Evolutionary conservation across 2,888 invertebrate species (phyloP), one percentile per base, ranked within the genome.

Genomic region (Drosophila suboccidentalis): DNA sequence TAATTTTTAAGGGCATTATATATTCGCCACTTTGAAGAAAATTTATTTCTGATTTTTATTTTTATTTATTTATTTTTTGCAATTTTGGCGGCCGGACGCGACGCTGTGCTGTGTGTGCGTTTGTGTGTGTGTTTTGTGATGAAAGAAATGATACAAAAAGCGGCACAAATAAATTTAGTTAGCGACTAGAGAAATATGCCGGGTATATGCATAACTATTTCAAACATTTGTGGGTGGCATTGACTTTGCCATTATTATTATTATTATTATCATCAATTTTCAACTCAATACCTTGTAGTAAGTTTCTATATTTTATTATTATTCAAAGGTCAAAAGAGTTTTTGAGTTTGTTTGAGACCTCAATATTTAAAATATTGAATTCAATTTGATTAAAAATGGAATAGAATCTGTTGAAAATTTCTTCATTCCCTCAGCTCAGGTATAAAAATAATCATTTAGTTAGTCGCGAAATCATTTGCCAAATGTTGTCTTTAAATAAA

Each of bases 401-500:
- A 55, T 19, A 19, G 13, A 29, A 34, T 26, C 10, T 10, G 13
- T 29, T 38, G 19, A 43, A 46, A 22, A 39, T 19, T 53, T 71
- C 36, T 26, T 26, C 26, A 26, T 74, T 34, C 34, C 46, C 59
- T 59, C 22, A 13, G 55, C 53, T 51, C 50, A 19, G 43, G 76
- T 70, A 66, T 71, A 77, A 63, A 77, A 80, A 77, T 80, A 77
- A 64, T 66, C 71, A 70, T 62, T 75, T 70, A 65, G 58, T 75
- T 75, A 60, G 80, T 75, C 43, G 54, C 68, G 39, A 71, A 71
- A 80, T 76, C 80, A 67, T 62, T 87, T 70, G 84, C 78, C 84
- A 83, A 82, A 83, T 80, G 82, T 77, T 80, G 60, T 85, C 78
- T 87, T 77, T 84, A 89, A 82, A 82, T 82, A 82, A 82, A 82